A percentile compares a stretch with the other conserved stretches of the same genome.
These are phyloP conservation scores for Laticauda colubrina DNA, from an alignment of 2,113 vertebrate genomes.

Conservation along the genomic window DNA sequence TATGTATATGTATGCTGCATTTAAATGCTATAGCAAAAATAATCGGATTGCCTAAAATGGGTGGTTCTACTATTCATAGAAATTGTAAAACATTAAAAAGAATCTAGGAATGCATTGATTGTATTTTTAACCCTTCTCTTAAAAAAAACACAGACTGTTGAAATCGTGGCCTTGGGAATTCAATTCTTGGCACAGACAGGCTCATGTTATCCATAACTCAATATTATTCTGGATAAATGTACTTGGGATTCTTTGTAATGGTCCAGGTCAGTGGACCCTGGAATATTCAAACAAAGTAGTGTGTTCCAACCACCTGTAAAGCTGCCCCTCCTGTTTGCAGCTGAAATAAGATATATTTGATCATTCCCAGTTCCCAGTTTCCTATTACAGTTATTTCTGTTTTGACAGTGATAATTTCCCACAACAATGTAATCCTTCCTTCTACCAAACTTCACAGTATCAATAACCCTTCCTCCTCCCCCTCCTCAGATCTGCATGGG, in stretches of 20 bases:
- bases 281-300: constrained; percentile 71
- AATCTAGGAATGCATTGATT: not conserved
- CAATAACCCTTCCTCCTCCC: not conserved
- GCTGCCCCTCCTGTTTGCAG: constrained; percentile 43
- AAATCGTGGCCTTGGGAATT: constrained; percentile 27
- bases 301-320: constrained; percentile 59
- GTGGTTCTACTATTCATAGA: not conserved
- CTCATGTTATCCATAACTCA: constrained; percentile 51
- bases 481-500: not conserved
- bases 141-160: constrained; percentile 32
- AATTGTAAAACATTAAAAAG: not conserved
- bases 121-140: constrained; percentile 30
- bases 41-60: not conserved
- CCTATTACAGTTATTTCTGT: not conserved
- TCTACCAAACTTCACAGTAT: not conserved
- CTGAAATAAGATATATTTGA: constrained; percentile 42
- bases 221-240: constrained; percentile 74
- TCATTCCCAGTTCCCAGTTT: not conserved
- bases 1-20: not conserved
- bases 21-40: not conserved
- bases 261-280: constrained; percentile 59
- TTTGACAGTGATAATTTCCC: constrained; percentile 38
- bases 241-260: constrained; percentile 69
- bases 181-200: constrained; percentile 64
- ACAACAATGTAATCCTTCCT: not conserved